A percentile compares a stretch with the other conserved stretches of the same genome.
phyloP scores from a whole-genome alignment of 35 echinoderm and acorn worm genomes.

The Holothuria glaberrima region DNA sequence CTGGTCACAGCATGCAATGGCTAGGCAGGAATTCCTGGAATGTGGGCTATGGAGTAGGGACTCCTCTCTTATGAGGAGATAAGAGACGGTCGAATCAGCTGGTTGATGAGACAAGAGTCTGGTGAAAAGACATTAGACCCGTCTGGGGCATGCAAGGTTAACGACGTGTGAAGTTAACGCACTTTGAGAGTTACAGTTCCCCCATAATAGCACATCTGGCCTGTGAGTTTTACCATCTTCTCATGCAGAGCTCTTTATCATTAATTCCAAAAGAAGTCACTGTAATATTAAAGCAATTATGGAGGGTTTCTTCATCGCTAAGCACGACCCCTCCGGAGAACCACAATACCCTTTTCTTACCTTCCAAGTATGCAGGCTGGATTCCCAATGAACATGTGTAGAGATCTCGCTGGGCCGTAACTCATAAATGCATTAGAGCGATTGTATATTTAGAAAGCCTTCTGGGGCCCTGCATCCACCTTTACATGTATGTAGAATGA shows the following conservation, averaged over 20 bases:
- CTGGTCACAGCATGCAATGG: constrained; percentile 52
- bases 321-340: constrained; percentile 5
- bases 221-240: not conserved
- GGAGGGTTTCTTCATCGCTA: no score
- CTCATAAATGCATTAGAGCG: constrained; percentile 46
- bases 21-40: constrained; percentile 34
- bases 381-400: constrained; percentile 31
- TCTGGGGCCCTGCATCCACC: not conserved
- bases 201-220: not conserved
- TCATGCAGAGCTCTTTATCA: not conserved
- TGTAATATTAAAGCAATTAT: no score
- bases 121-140: constrained; percentile 49
- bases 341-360: constrained; percentile 15
- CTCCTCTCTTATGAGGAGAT: constrained; percentile 39
- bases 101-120: constrained; percentile 44
- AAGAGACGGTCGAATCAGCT: constrained; percentile 41
- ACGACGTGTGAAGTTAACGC: constrained; percentile 51
- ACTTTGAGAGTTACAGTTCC: constrained; percentile 2
- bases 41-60: constrained; percentile 37
- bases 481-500: not conserved
- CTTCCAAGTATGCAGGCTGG: constrained; percentile 35
- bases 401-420: constrained; percentile 25
- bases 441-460: constrained; percentile 47
- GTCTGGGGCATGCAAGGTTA: constrained; percentile 60
- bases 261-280: not conserved